Percentiles rank a stretch among this genome's conserved stretches.
Conservation (phyloP, 2,888 invertebrate genomes). For the Himalopsyche kuldschensis region DNA sequence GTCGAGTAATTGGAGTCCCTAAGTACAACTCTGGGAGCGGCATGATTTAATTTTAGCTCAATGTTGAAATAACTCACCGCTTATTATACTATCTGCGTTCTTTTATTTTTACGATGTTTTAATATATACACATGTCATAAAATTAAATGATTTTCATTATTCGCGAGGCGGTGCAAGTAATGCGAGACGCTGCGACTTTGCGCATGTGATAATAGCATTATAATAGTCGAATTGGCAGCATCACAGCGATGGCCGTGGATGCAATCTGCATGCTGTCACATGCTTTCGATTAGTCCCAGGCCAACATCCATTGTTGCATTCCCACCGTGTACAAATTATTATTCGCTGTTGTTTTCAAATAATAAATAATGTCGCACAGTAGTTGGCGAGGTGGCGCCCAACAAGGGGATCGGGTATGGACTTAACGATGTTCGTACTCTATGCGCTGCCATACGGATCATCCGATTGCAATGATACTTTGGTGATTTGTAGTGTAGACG, state of each 20-base stretch:
- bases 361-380: neutral
- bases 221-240: neutral
- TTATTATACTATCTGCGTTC: no score
- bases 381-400: neutral
- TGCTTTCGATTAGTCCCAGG: neutral
- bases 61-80: no score
- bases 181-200: neutral
- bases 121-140: no score
- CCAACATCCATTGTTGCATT: neutral
- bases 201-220: neutral
- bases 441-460: no score
- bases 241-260: neutral
- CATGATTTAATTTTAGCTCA: no score
- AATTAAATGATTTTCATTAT: no score
- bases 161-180: neutral
- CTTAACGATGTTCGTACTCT: no score
- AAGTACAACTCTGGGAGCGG: no score
- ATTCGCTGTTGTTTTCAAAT: neutral
- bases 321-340: neutral
- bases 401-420: neutral
- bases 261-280: neutral
- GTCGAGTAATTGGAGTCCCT: no score
- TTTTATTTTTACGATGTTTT: no score
- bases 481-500: no score
- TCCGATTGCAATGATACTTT: no score